Evolutionary conservation across 2,113 vertebrate genomes (phyloP).

Genomic region (Origma solitaria): DNA sequence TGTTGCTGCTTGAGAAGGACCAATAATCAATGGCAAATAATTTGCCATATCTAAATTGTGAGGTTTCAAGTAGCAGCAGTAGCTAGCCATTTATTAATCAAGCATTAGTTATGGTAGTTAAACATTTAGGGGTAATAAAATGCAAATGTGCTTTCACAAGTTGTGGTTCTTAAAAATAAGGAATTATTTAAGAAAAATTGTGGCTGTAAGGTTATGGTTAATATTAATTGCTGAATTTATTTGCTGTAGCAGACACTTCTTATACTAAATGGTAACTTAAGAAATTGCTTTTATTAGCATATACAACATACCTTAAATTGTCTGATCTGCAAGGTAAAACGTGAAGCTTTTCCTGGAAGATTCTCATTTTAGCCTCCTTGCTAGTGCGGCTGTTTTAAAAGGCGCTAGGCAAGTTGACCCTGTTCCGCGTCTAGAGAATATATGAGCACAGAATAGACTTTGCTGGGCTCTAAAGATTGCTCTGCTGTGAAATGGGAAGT

Average conservation of each 20-base stretch:
- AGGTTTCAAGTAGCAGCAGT: slow-evolving; percentile 26
- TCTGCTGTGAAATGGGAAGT: neutral
- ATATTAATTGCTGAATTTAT: slow-evolving; percentile 80
- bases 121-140: slow-evolving; percentile 72
- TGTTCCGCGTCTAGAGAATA: neutral
- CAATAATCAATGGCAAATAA: neutral
- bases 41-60: neutral
- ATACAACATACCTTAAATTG: neutral
- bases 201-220: slow-evolving; percentile 64
- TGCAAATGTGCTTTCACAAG: slow-evolving; percentile 60
- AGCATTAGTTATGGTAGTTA: slow-evolving; percentile 68
- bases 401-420: neutral
- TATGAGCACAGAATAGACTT: neutral
- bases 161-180: slow-evolving; percentile 54
- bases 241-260: slow-evolving; percentile 70
- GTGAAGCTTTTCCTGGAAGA: neutral
- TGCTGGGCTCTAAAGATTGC: neutral
- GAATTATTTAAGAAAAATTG: slow-evolving; percentile 63
- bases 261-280: slow-evolving; percentile 67
- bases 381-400: neutral
- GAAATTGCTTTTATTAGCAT: slow-evolving; percentile 63
- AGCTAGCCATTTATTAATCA: slow-evolving; percentile 61
- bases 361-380: neutral
- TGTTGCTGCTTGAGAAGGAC: neutral
- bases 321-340: neutral